Conservation (phyloP, 2,113 vertebrate species). For the Notechis scutatus region DNA sequence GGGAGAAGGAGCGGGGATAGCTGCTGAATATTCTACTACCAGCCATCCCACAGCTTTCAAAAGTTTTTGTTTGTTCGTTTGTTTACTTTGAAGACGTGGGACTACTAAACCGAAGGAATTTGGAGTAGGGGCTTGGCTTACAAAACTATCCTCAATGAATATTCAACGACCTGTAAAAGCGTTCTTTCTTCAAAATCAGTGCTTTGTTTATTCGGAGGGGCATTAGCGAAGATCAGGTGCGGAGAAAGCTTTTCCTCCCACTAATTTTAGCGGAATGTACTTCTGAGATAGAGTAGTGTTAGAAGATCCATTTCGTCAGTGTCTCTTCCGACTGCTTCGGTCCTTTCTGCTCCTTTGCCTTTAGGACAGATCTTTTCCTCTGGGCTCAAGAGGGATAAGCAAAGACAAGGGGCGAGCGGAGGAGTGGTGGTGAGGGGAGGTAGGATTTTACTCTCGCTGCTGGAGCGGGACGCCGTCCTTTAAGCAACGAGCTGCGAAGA, state of each 20-base stretch:
- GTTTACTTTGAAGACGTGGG: not conserved
- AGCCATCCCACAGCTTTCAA: not conserved
- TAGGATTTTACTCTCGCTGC: not conserved
- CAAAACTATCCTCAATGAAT: conserved; percentile 31
- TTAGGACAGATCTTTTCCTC: conserved; percentile 51
- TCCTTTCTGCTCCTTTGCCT: conserved; percentile 38
- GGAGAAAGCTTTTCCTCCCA: conserved; percentile 46
- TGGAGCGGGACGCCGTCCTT: not conserved
- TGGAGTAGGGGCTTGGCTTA: not conserved
- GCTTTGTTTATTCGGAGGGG: conserved; percentile 73
- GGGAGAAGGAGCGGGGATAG: not conserved
- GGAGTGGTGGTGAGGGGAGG: not conserved
- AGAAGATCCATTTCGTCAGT: not conserved
- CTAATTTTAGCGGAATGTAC: too few relatives aligned
- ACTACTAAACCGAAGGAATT: not conserved
- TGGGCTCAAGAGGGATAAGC: conserved; percentile 33
- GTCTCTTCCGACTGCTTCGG: not conserved
- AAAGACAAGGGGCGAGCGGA: conserved; percentile 15
- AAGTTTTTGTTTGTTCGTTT: not conserved
- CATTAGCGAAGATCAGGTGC: conserved; percentile 68
- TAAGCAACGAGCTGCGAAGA: not conserved
- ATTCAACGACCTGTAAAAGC: conserved; percentile 64
- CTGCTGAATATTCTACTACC: not conserved
- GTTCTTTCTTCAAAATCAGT: conserved; percentile 65
- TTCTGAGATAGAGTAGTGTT: not conserved